A percentile compares a stretch with the other conserved stretches of the same genome.
These are phyloP conservation scores for Pseudorectes ferrugineus DNA, from an alignment of 2,113 vertebrate species.

Conservation along the genomic window DNA sequence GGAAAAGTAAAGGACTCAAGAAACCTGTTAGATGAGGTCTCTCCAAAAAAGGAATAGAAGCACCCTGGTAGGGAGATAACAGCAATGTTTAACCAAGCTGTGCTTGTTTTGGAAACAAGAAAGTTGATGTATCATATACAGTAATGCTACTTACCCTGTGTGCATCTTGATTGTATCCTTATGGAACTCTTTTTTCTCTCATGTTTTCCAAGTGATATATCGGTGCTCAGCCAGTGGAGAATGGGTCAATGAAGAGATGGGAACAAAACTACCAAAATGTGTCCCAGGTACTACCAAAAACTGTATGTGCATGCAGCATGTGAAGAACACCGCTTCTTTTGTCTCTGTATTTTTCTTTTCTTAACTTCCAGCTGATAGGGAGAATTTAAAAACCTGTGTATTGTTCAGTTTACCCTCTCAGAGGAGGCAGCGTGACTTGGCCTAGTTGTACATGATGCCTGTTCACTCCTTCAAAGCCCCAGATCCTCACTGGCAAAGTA, in stretches of 20 bases:
- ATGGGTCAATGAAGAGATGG: slow-evolving; percentile 65
- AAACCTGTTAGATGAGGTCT: background rate
- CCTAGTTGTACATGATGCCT: background rate
- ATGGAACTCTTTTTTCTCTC: background rate
- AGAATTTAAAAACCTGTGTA: background rate
- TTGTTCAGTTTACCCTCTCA: background rate
- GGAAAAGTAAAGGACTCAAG: background rate
- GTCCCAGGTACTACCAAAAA: slow-evolving; percentile 66
- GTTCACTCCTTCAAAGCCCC: background rate
- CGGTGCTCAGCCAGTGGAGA: slow-evolving; percentile 62
- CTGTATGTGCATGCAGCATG: accelerated
- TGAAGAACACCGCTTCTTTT: background rate
- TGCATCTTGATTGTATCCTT: background rate
- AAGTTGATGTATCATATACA: background rate
- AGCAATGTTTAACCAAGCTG: background rate
- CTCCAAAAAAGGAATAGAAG: background rate
- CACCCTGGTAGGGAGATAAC: background rate
- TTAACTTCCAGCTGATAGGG: background rate
- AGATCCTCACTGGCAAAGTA: background rate
- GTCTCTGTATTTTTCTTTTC: background rate
- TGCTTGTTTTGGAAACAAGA: background rate
- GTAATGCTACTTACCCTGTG: background rate
- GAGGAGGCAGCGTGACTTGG: background rate
- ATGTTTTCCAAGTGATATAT: slow-evolving; percentile 56
- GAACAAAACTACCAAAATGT: slow-evolving; percentile 66